These are phyloP conservation scores for Empidonax alnorum DNA, from an alignment of 2,113 vertebrate genomes.

Conservation along the genomic window DNA sequence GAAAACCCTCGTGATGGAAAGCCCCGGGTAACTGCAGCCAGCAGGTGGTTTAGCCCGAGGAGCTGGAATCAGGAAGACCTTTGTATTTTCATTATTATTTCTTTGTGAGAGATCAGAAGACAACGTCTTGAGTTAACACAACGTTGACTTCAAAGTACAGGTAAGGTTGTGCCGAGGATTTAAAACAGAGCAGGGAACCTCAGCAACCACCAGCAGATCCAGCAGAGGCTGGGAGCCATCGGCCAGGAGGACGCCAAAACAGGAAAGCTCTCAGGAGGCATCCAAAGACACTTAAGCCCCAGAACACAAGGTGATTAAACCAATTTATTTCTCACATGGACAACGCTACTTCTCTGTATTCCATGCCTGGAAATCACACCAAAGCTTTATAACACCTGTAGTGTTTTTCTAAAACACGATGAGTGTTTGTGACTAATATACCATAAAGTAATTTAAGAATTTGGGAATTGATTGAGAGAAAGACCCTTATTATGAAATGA, in stretches of 20 bases:
- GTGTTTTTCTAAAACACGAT: neutral
- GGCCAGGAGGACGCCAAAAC: rapidly evolving
- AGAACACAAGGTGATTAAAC: neutral
- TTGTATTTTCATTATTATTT: constrained; percentile 2
- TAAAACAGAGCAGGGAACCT: neutral
- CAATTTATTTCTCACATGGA: neutral
- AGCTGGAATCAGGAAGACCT: constrained; percentile 16
- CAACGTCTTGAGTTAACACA: neutral
- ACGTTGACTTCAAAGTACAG: neutral
- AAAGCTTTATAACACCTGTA: neutral
- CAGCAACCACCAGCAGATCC: neutral
- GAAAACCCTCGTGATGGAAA: neutral
- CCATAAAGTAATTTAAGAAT: neutral
- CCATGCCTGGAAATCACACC: neutral
- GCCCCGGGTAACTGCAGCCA: neutral
- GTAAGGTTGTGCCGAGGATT: neutral
- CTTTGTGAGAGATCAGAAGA: constrained; percentile 22
- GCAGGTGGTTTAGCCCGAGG: constrained; percentile 35
- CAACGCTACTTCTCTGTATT: neutral
- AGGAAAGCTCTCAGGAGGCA: neutral
- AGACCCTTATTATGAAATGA: neutral
- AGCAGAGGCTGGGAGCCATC: neutral
- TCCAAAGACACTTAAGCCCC: neutral
- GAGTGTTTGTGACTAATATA: neutral
- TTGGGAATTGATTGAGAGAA: neutral